Evolutionary conservation across 2,888 invertebrate species (phyloP), one percentile per base, ranked within the genome.

Genomic region (Gryllus longicercus): DNA sequence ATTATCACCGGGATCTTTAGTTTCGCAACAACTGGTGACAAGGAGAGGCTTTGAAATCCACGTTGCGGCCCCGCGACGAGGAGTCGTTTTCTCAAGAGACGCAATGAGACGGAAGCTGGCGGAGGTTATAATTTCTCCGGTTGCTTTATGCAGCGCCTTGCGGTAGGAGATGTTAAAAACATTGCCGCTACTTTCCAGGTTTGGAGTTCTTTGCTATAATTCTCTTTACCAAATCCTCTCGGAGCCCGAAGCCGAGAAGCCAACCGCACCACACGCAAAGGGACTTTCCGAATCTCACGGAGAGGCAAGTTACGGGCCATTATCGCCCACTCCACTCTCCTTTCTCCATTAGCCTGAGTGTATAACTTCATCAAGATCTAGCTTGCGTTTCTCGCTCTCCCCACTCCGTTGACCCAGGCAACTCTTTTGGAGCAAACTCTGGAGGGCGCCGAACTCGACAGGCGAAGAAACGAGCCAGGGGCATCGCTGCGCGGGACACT

Each of bases 331-430:
- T 63, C 63, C n/a, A 63, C 14, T n/a, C 63, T 63, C 63, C 63
- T 18, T n/a, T 63, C 63, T n/a, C 63, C 63, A 63, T 63, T 63
- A 63, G 63, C 14, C 63, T 63, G 63, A 63, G 63, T 63, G 63
- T 63, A 63, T 63, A 63, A 63, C 63, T 63, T 63, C 63, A 63
- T 63, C 63, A 63, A 63, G 63, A 63, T 63, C 38, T 38, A 38
- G 38, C 38, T 38, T 38, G 38, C 38, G 38, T 38, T 63, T 63
- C 63, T 63, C 63, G n/a, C 63, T n/a, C 38, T 38, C 38, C 38
- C 38, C 38, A 38, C 38, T 5, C 38, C 38, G 38, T 38, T 38
- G 38, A 38, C 38, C 38, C 38, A 38, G 38, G 38, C 38, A 38
- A 38, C 38, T 38, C 38, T 38, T 38, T 38, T 38, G 38, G 38